These are phyloP conservation scores for Heliconius cydno DNA, from an alignment of 2,888 invertebrate genomes.

Conservation along the genomic window DNA sequence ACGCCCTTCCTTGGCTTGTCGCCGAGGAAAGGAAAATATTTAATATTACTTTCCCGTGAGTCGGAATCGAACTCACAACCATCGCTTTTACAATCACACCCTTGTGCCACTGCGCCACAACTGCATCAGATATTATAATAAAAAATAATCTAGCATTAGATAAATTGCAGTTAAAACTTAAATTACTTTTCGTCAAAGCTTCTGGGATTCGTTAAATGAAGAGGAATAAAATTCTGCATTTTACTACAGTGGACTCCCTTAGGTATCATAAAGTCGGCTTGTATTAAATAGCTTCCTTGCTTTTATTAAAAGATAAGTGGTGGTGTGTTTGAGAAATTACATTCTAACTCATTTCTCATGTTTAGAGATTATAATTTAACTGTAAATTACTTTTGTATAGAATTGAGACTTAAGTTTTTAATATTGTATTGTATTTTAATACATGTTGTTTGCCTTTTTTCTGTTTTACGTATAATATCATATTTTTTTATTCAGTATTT, in stretches of 20 bases:
- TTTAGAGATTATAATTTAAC: neutral
- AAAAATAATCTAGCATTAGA: neutral
- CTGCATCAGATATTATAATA: neutral
- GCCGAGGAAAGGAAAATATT: neutral
- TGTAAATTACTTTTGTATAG: neutral
- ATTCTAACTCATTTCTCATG: neutral
- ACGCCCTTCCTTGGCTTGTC: neutral
- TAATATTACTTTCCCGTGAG: neutral
- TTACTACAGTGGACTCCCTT: conserved; percentile 26
- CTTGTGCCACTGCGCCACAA: neutral
- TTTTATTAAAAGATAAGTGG: conserved; percentile 27
- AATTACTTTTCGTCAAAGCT: conserved; percentile 24
- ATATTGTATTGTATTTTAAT: neutral
- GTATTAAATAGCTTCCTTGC: conserved; percentile 25
- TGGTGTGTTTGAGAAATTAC: conserved; percentile 1
- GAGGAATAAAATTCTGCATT: conserved; percentile 29
- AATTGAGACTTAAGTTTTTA: neutral
- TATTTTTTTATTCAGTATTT: too few relatives aligned
- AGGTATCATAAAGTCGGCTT: conserved; percentile 25
- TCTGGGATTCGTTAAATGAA: conserved; percentile 25
- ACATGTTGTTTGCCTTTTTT: too few relatives aligned
- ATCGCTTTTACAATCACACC: neutral
- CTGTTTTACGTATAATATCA: too few relatives aligned
- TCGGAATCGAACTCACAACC: neutral
- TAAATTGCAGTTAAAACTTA: conserved; percentile 26